Base-by-base conservation (phyloP, 2,888 invertebrate species). In the Muscina levida region DNA sequence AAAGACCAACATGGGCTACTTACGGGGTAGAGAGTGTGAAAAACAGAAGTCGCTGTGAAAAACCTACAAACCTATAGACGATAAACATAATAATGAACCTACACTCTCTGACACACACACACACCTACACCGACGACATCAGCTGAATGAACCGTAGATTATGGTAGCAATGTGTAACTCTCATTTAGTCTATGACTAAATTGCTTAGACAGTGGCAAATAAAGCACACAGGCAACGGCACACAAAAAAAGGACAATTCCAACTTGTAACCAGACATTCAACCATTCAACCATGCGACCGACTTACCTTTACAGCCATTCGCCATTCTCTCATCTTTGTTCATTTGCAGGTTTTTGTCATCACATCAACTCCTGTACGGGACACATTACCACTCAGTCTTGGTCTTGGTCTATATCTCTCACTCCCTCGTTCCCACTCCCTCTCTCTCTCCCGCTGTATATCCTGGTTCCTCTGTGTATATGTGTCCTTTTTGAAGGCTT, bases 31-130 rank as follows among this genome's bases (percentile, higher is more conserved):
- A 39, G 26, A 57, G 42, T 66, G 15, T 57, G n/a, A 48, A 53
- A 42, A 5, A 71, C 70, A 62, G 48, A 73, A 73, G 66, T 31
- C 44, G 39, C 44, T 17, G 6, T n/a, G 31, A n/a, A 67, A 71
- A 68, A 67, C 75, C 62, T 37, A 79, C 42, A 73, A 66, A 68
- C 70, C 26, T 53, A 66, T 22, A 66, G 57, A 73, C 48, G 37
- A 31, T 76, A 48, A 37, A 68, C 56, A 42, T 57, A 56, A 79
- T 79, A 72, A 76, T 79, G 72, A 72, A 79, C 65, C 65, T 26
- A 72, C 51, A 15, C 22, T n/a, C n/a, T 2, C 39, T 24, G 2
- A 13, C 70, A 75, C 53, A 62, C 8, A 31, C 24, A 48, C 51
- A 37, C 1, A 44, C 56, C 37, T n/a, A 8, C 17, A 51, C 19